Conservation (phyloP, 2,888 invertebrate species). For the Iselma pallidipennis region DNA sequence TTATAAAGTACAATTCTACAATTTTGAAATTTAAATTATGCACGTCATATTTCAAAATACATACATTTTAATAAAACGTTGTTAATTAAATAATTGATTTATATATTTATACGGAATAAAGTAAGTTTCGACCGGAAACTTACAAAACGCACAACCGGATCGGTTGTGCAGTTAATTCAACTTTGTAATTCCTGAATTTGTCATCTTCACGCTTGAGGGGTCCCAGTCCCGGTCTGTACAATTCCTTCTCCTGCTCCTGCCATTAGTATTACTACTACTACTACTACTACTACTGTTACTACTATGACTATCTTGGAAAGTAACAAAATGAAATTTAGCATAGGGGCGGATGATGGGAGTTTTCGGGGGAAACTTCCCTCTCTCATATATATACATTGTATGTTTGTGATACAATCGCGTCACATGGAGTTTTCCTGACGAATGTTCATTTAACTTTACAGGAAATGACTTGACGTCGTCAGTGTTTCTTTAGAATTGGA, state of each 20-base stretch:
- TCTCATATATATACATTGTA: too few species aligned
- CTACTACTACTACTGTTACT: not conserved
- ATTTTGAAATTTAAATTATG: constrained; percentile 25
- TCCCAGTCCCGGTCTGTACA: not conserved
- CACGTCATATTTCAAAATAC: constrained; percentile 32
- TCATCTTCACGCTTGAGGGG: constrained; percentile 39
- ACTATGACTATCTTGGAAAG: not conserved
- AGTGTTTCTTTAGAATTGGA: too few species aligned
- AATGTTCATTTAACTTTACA: too few species aligned
- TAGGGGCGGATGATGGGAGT: not conserved
- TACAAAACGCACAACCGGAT: too few species aligned
- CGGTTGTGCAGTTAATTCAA: constrained; percentile 48
- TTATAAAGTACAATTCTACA: too few species aligned
- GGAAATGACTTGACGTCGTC: too few species aligned
- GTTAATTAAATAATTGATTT: too few species aligned
- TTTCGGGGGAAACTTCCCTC: not conserved
- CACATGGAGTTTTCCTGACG: too few species aligned
- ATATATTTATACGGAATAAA: too few species aligned
- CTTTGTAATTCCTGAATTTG: constrained; percentile 49
- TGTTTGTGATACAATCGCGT: too few species aligned
- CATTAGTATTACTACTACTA: not conserved
- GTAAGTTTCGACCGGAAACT: not conserved
- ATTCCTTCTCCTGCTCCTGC: not conserved
- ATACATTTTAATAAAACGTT: too few species aligned
- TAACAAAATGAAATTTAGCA: not conserved